Evolutionary conservation across 2,797 vertebrate species (phyloP), one percentile per base, ranked within the genome.

Genomic region (Sebastes diploproa): DNA sequence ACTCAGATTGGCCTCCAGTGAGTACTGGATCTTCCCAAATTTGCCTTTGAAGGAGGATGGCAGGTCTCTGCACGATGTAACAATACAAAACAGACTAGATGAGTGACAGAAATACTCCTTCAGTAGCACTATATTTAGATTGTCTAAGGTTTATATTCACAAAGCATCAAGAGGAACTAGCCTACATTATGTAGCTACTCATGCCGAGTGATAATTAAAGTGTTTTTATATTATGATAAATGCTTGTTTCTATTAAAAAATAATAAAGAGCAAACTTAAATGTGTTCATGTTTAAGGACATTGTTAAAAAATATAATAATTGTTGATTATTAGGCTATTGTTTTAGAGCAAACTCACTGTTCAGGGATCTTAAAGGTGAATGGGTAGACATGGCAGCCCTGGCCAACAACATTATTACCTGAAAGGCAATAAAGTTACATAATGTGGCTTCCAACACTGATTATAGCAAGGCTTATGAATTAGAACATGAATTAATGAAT

Each of bases 321-420:
- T 63, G 23, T 55, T 50, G 32, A 70, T 23, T 14, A 70, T 23
- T 14, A 20, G 23, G 5, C 1, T 27, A 7, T 20, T 75, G 18
- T 54, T 29, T 29, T n/a, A 63, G 22, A 34, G 1, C 56, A 6
- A 65, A 88, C 93, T 90, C 76, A 95, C 94, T 87, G 61, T 64
- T 52, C 25, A n/a, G 94, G 95, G 64, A 94, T 86, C 76, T 94
- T 92, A 52, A 95, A 93, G 58, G 77, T 89, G 82, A 95, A 95
- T 7, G 89, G 91, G 72, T 92, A 95, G 68, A 90, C 83, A 62
- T 93, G 88, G 74, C 50, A 60, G 50, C 93, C 93, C 18, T 25
- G 65, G 7, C 7, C 32, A 18, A 94, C 69, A 23, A 67, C 30
- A 2, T 74, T 81, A 7, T 75, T 58, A 20, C 84, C 94, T 95